Percentiles rank a stretch among this genome's conserved stretches.
These are phyloP conservation scores for Heterodera carotae DNA, from an alignment of 1,140 invertebrate genomes.

Conservation along the genomic window DNA sequence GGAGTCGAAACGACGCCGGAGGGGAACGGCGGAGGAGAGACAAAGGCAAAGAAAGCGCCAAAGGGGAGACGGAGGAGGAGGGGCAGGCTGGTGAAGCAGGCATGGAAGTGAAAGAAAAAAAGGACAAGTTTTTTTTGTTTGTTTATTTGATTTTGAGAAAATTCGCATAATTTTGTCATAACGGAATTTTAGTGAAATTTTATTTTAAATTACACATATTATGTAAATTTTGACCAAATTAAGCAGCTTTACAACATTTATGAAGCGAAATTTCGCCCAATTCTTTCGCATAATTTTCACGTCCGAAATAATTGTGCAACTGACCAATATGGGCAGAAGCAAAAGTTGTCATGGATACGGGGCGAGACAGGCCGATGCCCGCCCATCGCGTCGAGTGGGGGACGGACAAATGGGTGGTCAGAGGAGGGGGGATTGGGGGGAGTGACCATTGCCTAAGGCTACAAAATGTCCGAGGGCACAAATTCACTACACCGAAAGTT, in stretches of 20 bases:
- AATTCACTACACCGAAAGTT: not conserved
- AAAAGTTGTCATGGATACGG: slow-evolving; percentile 4
- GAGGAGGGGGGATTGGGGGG: too few species aligned
- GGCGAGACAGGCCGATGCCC: not conserved
- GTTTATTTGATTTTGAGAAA: not conserved
- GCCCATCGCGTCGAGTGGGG: too few species aligned
- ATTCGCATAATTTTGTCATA: not conserved
- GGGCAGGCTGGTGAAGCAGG: not conserved
- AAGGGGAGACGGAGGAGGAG: not conserved
- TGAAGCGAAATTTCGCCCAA: not conserved
- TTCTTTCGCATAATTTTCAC: not conserved
- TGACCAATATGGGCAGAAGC: slow-evolving; percentile 3
- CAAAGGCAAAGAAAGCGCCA: not conserved
- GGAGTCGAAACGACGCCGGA: not conserved
- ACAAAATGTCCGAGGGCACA: not conserved
- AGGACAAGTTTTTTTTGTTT: too few species aligned
- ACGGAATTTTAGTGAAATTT: too few species aligned
- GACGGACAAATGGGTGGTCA: too few species aligned
- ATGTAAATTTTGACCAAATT: not conserved
- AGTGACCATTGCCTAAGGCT: not conserved
- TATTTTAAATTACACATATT: not conserved
- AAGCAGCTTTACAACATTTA: too few species aligned
- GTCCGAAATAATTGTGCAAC: not conserved
- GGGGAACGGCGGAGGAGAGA: not conserved
- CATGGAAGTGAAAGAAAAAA: not conserved